Percentiles rank a stretch among this genome's conserved stretches.
Conservation (phyloP, 2,113 vertebrate species). For the Cryptotis parvus region DNA sequence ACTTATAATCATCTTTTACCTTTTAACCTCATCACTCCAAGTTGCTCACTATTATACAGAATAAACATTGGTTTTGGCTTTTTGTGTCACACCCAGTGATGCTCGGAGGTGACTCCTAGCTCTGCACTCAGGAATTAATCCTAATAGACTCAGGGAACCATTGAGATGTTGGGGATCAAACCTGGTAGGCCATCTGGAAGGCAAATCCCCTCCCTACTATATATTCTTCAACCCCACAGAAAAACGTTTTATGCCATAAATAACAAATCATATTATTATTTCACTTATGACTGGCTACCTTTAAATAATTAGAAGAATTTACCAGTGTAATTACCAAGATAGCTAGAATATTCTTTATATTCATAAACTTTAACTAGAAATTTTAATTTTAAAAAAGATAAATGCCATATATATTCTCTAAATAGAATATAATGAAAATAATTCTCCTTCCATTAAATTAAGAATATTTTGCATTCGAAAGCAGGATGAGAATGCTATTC, state of each 20-base stretch:
- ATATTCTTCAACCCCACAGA: too few species aligned
- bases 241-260: background rate
- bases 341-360: background rate
- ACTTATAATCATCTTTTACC: background rate
- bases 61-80: too few species aligned
- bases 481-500: too few species aligned
- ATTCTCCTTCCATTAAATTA: background rate
- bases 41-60: background rate
- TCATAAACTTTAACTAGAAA: background rate
- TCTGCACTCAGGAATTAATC: too few species aligned
- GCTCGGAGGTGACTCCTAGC: too few species aligned
- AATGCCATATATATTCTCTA: background rate
- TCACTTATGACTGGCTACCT: background rate
- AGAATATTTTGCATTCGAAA: too few species aligned
- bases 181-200: too few species aligned
- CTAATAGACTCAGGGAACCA: too few species aligned
- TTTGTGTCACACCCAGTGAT: too few species aligned
- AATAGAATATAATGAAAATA: background rate
- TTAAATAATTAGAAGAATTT: background rate
- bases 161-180: too few species aligned
- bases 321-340: background rate
- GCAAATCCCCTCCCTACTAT: too few species aligned
- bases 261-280: background rate
- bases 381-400: slow-evolving; percentile 5
- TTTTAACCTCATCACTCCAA: background rate